A percentile compares a stretch with the other conserved stretches of the same genome.
Conservation (phyloP, 2,113 vertebrate species). For the Saguinus midas region DNA sequence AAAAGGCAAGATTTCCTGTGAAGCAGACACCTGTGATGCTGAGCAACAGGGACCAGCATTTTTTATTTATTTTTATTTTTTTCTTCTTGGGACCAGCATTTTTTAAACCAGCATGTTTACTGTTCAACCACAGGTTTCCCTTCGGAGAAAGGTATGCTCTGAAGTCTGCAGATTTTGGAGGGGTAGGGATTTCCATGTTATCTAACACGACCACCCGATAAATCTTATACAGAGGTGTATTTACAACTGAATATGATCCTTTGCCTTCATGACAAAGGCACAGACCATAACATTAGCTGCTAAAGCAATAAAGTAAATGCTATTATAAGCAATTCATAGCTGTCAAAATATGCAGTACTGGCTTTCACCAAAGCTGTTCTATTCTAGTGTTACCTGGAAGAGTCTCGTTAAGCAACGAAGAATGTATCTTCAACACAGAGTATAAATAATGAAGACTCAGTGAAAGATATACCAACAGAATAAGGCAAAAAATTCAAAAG, state of each 20-base stretch:
- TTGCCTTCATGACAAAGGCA: neutral
- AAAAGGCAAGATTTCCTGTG: neutral
- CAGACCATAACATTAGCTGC: neutral
- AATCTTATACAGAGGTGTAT: neutral
- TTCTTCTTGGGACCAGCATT: neutral
- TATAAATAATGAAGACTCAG: neutral
- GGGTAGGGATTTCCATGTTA: neutral
- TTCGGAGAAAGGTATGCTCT: neutral
- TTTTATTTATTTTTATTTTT: neutral
- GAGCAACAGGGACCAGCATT: neutral
- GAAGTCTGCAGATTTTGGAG: neutral
- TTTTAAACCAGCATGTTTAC: neutral
- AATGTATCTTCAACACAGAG: neutral
- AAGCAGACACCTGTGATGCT: neutral
- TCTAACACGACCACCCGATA: neutral
- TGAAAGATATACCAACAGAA: neutral
- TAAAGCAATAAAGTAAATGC: neutral
- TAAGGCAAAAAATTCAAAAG: neutral
- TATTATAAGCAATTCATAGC: neutral
- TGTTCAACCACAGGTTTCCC: neutral
- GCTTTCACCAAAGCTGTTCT: neutral
- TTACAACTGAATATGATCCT: neutral
- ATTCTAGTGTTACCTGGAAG: neutral
- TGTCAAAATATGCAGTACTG: neutral
- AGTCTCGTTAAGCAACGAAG: neutral